A percentile compares a stretch with the other conserved stretches of the same genome.
These are phyloP conservation scores for Rhynchophorus ferrugineus DNA, from an alignment of 1,140 invertebrate genomes.

Conservation along the genomic window DNA sequence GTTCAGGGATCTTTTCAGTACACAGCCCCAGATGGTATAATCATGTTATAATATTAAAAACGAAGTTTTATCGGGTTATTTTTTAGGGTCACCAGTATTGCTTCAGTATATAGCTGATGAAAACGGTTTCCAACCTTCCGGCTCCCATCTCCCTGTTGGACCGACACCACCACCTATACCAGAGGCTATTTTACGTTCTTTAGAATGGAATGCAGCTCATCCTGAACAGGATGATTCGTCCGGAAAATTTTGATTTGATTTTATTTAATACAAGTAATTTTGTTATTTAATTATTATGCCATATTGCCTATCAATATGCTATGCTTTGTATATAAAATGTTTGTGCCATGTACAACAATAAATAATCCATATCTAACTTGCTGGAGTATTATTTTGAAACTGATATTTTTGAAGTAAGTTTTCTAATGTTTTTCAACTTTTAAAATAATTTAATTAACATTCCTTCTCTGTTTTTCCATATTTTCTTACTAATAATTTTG, in stretches of 20 bases:
- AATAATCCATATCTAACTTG: too few relatives aligned
- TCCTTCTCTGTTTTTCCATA: too few relatives aligned
- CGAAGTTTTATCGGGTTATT: too few relatives aligned
- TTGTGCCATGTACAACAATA: not conserved
- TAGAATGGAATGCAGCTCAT: slow-evolving; percentile 26
- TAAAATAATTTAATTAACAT: too few relatives aligned
- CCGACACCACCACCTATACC: slow-evolving; percentile 44
- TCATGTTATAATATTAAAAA: not conserved
- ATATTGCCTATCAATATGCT: too few relatives aligned
- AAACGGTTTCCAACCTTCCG: slow-evolving; percentile 47
- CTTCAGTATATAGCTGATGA: slow-evolving; percentile 49
- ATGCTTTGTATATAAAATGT: not conserved
- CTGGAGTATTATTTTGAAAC: too few relatives aligned
- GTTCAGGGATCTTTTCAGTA: slow-evolving; percentile 67
- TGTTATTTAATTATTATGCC: too few relatives aligned
- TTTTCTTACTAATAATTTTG: too few relatives aligned
- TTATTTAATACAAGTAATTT: not conserved
- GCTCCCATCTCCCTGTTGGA: slow-evolving; percentile 45
- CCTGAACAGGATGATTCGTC: slow-evolving; percentile 13
- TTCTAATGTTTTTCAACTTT: too few relatives aligned
- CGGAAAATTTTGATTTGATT: not conserved
- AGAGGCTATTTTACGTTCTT: slow-evolving; percentile 15
- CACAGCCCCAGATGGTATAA: slow-evolving; percentile 65
- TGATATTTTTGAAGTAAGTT: too few relatives aligned
- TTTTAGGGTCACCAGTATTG: slow-evolving; percentile 43